Percentiles rank a stretch among this genome's conserved stretches.
phyloP scores from a whole-genome alignment of 2,113 vertebrate species.

The Alectura lathami region DNA sequence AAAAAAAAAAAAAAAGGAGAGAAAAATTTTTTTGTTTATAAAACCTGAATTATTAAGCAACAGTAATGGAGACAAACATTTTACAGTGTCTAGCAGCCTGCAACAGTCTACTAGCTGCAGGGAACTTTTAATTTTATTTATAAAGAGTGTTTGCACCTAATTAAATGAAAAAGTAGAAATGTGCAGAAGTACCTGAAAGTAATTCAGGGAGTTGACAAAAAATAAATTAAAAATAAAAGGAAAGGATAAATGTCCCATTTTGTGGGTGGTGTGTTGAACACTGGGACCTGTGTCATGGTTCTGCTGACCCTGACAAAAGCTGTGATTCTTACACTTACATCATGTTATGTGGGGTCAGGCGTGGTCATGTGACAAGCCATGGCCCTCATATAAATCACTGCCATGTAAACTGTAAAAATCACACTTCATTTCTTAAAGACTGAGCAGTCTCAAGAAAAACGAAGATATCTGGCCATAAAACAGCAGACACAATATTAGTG shows the following conservation, averaged over 20 bases:
- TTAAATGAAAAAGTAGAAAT: conserved; percentile 64
- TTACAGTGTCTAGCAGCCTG: conserved; percentile 58
- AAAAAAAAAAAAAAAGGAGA: conserved; percentile 17
- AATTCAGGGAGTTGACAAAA: conserved; percentile 46
- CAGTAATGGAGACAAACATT: conserved; percentile 47
- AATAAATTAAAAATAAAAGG: not conserved
- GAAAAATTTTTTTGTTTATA: conserved; percentile 72
- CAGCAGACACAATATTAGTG: not conserved
- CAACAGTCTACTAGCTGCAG: conserved; percentile 39
- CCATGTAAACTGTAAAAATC: conserved; percentile 26
- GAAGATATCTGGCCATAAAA: not conserved
- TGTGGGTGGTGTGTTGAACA: conserved; percentile 47
- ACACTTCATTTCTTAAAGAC: conserved; percentile 26
- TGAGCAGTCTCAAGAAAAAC: not conserved
- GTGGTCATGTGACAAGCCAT: not conserved
- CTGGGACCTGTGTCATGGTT: conserved; percentile 1
- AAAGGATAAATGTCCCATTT: not conserved
- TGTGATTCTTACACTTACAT: conserved; percentile 33
- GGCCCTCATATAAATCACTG: conserved; percentile 34
- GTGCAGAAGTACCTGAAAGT: conserved; percentile 50
- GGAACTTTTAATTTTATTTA: conserved; percentile 67
- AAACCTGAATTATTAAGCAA: conserved; percentile 63
- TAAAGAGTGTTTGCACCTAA: conserved; percentile 65
- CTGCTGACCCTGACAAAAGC: not conserved
- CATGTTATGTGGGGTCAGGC: not conserved